Conservation (phyloP, 1,140 invertebrate genomes). For the Heliconius hewitsoni region DNA sequence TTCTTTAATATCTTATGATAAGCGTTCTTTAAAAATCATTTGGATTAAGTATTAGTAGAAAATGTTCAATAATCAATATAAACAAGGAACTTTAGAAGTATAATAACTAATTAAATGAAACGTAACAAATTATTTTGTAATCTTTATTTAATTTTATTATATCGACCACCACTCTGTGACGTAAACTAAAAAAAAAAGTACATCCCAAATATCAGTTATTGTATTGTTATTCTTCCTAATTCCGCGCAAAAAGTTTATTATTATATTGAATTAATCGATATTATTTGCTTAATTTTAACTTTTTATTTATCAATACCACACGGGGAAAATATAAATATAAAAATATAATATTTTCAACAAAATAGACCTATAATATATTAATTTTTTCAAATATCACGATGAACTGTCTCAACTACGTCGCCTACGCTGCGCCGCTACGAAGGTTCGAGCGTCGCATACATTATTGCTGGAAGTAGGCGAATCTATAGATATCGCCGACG, state of each 20-base stretch:
- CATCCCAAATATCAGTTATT: too few species aligned
- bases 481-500: slow-evolving; percentile 69
- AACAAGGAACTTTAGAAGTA: background rate
- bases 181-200: too few species aligned
- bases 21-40: background rate
- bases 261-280: too few species aligned
- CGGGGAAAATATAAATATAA: background rate
- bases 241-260: too few species aligned
- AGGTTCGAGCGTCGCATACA: slow-evolving; percentile 67
- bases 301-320: too few species aligned
- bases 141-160: background rate
- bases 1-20: background rate
- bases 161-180: background rate
- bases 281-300: too few species aligned
- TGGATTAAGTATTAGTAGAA: background rate
- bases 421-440: slow-evolving; percentile 65
- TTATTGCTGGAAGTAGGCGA: slow-evolving; percentile 73
- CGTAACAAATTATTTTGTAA: background rate
- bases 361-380: too few species aligned
- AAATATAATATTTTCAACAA: background rate
- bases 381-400: slow-evolving; percentile 48
- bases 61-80: background rate
- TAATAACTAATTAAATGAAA: background rate
- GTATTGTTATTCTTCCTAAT: too few species aligned
- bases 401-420: slow-evolving; percentile 46